Conservation (phyloP, 2,888 invertebrate genomes). For the Sphaerophoria taeniata region DNA sequence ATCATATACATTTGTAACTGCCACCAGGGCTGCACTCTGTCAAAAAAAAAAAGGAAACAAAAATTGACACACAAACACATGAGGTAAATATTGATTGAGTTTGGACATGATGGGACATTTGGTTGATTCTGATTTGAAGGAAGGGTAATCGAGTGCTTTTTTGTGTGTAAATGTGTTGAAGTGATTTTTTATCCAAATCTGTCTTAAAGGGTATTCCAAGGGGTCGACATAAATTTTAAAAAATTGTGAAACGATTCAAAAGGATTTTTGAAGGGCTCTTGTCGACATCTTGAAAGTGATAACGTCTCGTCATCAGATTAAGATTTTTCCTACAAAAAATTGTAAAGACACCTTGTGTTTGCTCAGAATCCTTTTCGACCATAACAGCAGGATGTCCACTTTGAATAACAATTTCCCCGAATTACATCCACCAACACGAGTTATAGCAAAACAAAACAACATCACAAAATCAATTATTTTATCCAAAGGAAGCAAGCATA, state of each 20-base stretch:
- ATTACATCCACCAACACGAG: not conserved
- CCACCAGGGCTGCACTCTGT: conserved; percentile 94
- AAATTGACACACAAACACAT: not conserved
- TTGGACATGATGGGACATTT: not conserved
- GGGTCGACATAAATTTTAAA: too few relatives aligned
- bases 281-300: too few relatives aligned
- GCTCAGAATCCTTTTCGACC: conserved; percentile 1
- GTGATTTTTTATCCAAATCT: too few relatives aligned
- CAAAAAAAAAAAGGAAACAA: conserved; percentile 13
- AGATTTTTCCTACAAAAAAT: too few relatives aligned
- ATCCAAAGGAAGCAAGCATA: conserved; percentile 47
- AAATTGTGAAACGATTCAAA: too few relatives aligned
- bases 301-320: too few relatives aligned
- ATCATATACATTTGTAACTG: conserved; percentile 92
- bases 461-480: conserved; percentile 56
- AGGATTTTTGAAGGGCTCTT: too few relatives aligned
- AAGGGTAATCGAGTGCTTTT: too few relatives aligned
- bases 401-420: conserved; percentile 38
- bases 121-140: too few relatives aligned
- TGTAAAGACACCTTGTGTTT: not conserved
- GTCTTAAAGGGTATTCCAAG: too few relatives aligned
- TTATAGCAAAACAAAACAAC: not conserved
- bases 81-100: conserved; percentile 37
- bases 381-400: conserved; percentile 44
- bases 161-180: too few relatives aligned